Base-by-base conservation (phyloP, 2,888 invertebrate genomes). In the Dynastes maya region DNA sequence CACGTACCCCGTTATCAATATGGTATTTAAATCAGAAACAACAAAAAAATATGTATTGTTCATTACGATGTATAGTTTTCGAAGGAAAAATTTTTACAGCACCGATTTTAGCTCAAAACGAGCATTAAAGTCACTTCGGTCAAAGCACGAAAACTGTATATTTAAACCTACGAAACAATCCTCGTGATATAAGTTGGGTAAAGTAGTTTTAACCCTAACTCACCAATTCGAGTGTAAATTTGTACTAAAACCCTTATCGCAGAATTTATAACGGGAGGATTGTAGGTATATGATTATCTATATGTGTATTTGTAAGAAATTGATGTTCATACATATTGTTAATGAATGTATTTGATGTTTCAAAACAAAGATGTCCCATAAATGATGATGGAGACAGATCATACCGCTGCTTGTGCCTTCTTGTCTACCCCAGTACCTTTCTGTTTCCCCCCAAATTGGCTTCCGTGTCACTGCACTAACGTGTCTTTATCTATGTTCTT, bases 371-470 rank as follows among this genome's bases (percentile, higher is more conserved):
- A 11, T 29, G 61, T 29, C 61, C 29, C 29, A 11, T 61, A 16
- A 70, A 40, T 49, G 75, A 76, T 76, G 32, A 64, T 76, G 76
- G 61, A 78, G 81, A 80, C 80, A 74, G 82, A 78, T 81, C 82
- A 83, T 83, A 86, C 86, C 86, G 87, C 86, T 88, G 88, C 87
- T 89, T 88, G 88, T 89, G 88, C 88, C 88, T 88, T 89, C 87
- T 87, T 85, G 84, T 87, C 82, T 83, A 82, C 80, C 80, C 81
- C 80, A 82, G 82, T 84, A 84, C 84, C 84, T 85, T 85, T 85
- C 84, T 82, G 79, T 16, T 82, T 80, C 79, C 75, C 77, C 79
- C 77, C 79, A 77, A 83, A 84, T 84, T 85, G 86, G 87, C 87
- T 87, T 87, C 86, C 86, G 86, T 87, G 85, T 87, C 87, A 87